These are phyloP conservation scores for Neolamprologus variostigma DNA, from an alignment of 2,113 vertebrate genomes.

Conservation along the genomic window DNA sequence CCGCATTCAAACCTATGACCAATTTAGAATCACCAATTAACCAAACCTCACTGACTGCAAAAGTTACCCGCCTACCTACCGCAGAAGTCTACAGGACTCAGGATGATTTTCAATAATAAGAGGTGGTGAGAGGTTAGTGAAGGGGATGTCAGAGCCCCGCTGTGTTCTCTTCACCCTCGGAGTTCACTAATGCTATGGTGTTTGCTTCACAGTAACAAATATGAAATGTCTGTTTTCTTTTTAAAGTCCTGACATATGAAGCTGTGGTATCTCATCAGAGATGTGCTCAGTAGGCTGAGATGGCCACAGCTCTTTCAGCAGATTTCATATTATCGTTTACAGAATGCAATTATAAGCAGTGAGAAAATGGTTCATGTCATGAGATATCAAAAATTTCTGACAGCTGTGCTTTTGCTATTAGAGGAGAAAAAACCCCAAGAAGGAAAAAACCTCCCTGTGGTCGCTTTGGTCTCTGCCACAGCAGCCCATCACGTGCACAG, in stretches of 20 bases:
- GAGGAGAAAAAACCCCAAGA: not conserved
- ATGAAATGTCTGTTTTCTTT: not conserved
- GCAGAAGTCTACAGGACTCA: not conserved
- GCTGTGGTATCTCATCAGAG: not conserved
- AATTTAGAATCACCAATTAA: not conserved
- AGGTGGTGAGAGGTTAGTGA: slow-evolving; percentile 36
- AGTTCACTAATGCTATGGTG: not conserved
- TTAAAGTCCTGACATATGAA: not conserved
- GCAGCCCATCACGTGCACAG: not conserved
- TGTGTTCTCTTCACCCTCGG: not conserved
- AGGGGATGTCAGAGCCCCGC: slow-evolving; percentile 14
- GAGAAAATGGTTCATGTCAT: not conserved
- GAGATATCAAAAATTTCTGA: not conserved
- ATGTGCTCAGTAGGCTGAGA: not conserved
- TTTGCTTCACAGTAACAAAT: slow-evolving; percentile 24
- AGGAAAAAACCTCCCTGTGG: not conserved
- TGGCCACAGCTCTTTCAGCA: not conserved
- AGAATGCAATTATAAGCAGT: not conserved
- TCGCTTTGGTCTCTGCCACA: not conserved
- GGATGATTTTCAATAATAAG: slow-evolving; percentile 6
- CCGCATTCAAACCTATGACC: not conserved
- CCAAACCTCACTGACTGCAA: not conserved
- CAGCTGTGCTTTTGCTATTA: not conserved
- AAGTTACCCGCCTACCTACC: not conserved
- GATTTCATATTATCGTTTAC: not conserved